Conservation (phyloP, 2,888 invertebrate species). For the Saturnia pavonia region DNA sequence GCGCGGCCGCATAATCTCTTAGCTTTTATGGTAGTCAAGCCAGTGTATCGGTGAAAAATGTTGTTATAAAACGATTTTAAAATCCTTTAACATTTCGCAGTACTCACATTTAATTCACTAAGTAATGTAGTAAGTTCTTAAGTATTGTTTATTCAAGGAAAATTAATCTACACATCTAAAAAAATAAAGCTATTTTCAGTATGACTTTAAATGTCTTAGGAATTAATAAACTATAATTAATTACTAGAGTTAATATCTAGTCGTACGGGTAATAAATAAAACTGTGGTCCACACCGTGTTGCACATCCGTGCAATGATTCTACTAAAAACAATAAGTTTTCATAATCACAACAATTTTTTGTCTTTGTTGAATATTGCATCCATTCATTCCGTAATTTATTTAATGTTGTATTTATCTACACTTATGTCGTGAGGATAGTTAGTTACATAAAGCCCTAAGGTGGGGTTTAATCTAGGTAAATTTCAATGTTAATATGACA, state of each 20-base stretch:
- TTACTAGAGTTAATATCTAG: constrained; percentile 24
- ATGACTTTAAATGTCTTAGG: constrained; percentile 30
- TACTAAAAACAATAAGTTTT: constrained; percentile 11
- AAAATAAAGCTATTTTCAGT: constrained; percentile 32
- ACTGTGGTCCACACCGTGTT: no score
- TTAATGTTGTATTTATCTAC: constrained; percentile 5
- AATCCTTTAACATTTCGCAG: constrained; percentile 59
- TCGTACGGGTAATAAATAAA: constrained; percentile 13
- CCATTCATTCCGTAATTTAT: neutral
- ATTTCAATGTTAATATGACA: neutral
- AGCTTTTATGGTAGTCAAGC: constrained; percentile 67
- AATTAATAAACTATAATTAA: constrained; percentile 29
- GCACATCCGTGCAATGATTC: constrained; percentile 7
- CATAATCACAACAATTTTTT: constrained; percentile 1
- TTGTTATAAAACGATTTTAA: constrained; percentile 73
- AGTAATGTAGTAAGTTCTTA: constrained; percentile 39
- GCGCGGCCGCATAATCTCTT: constrained; percentile 67
- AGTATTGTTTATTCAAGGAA: constrained; percentile 14
- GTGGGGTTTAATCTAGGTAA: neutral
- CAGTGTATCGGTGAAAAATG: constrained; percentile 74
- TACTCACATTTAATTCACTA: constrained; percentile 35
- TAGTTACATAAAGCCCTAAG: neutral
- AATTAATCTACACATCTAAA: constrained; percentile 28
- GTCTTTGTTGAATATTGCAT: neutral
- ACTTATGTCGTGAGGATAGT: neutral